A percentile compares a stretch with the other conserved stretches of the same genome.
phyloP scores from a whole-genome alignment of 2,113 vertebrate genomes.

The Naja naja region DNA sequence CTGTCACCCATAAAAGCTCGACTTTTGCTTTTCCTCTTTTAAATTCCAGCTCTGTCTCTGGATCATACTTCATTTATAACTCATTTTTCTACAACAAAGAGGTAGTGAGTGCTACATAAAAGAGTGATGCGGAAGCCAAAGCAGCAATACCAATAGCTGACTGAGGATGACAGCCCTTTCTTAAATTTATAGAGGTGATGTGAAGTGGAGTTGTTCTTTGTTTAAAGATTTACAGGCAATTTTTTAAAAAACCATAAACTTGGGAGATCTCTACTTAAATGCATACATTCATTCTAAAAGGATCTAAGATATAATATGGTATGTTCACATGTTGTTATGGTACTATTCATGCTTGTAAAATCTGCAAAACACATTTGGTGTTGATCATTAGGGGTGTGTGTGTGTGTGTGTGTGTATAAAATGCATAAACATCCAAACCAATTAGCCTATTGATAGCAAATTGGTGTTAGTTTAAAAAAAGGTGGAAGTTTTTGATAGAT shows the following conservation, averaged over 20 bases:
- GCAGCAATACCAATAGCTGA: not conserved
- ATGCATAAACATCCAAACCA: not conserved
- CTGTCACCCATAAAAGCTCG: not conserved
- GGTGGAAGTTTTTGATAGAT: not conserved
- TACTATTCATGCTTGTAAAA: not conserved
- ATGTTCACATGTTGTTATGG: not conserved
- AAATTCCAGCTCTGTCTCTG: not conserved
- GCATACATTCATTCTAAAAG: not conserved
- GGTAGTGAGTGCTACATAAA: not conserved
- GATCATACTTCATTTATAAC: not conserved
- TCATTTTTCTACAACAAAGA: conserved; percentile 24
- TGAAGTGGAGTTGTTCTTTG: conserved; percentile 17
- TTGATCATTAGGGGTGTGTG: too few species aligned
- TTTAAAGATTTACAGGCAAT: conserved; percentile 33
- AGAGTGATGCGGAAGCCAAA: not conserved
- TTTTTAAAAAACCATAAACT: conserved; percentile 1
- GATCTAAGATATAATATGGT: not conserved
- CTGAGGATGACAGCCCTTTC: conserved; percentile 4
- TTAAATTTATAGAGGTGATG: conserved; percentile 15
- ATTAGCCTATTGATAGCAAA: not conserved
- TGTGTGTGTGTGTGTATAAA: too few species aligned
- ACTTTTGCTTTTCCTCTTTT: conserved; percentile 7
- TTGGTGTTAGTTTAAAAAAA: not conserved
- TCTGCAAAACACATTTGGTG: not conserved
- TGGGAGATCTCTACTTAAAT: conserved; percentile 19